Evolutionary conservation across 1,140 invertebrate genomes (phyloP), one percentile per base, ranked within the genome.

Genomic region (Lithobius niger): DNA sequence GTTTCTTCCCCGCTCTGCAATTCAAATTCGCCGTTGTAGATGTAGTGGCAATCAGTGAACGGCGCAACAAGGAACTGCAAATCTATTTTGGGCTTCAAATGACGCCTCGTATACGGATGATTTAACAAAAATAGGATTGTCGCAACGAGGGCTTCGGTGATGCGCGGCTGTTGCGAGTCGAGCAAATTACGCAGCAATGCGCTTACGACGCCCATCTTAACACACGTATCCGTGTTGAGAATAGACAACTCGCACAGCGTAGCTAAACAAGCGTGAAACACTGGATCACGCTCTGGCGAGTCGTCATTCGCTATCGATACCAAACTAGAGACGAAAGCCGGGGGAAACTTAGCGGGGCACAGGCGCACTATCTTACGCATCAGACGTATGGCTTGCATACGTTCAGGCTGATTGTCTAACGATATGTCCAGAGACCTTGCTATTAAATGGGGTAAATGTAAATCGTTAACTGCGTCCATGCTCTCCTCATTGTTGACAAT

Each of bases 1-100:
- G 82, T 77, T 59, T 89, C 87, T 59, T 91, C 87, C 65, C 83
- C 88, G 65, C 83, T 88, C 59, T 27, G 25, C 4, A 55, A 21
- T 3, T 26, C 25, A 51, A 40, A 22, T 4, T 54, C 70, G 61
- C 79, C 70, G 58, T 59, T 75, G 68, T 62, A 79, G 68, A 67
- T 80, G 68, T 77, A 86, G 65, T 93, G 86, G 62, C 89, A 83
- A 73, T 96, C 92, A 62, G 89, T 94, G 63, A 93, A 94, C 1
- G 91, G 88, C 1, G 89, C 88, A 42, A 91, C 82, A 2, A 96
- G 74, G 65, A 80, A 83, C 61, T 88, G 70, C 15, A 74, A 54
- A 57, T 72, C 69, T 50, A 68, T 64, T 25, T 88, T 83, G 2
- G 90, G 77, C 16, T 77, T 79, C 31, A 83, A 82, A 51, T 77